Base-by-base conservation (phyloP, 2,888 invertebrate species). In the Sminthurides aquaticus region DNA sequence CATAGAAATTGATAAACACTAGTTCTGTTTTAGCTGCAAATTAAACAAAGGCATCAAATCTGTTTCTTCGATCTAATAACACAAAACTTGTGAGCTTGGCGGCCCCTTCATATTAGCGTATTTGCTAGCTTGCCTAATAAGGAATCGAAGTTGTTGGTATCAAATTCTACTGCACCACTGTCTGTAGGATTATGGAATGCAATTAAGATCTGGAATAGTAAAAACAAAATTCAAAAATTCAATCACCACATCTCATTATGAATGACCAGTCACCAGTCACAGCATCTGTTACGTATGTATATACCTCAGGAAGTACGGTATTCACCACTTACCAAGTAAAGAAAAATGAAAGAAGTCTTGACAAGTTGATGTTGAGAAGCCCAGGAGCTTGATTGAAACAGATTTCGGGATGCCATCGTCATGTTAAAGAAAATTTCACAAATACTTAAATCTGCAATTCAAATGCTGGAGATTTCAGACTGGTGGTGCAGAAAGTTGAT, bases 1-100 rank as follows among this genome's bases (percentile, higher is more conserved):
- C 99, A 82, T 98, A 99, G 81, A 99, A 99, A 82, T 99, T 99
- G 69, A 99, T 87, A 80, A 99, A 91, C 69, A 98, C 96, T 80
- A 99, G 82, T 83, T 99, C 97, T 84, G 95, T 92, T 67, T 89
- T 87, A 69, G 90, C 96, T 95, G 84, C 71, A 88, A 87, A 74
- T 74, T 72, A 75, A 75, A 27, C 20, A 57, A 52, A 71, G n/a
- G n/a, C n/a, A n/a, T n/a, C n/a, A n/a, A n/a, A 57, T 52, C 8
- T 29, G 18, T 48, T n/a, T 26, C 20, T 56, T 25, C 26, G n/a
- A 25, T 55, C 3, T 24, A 22, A 55, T 25, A 24, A 52, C 11
- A 34, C 48, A 49, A 60, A 60, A 5, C 25, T 60, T 24, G 18
- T 52, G 20, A 22, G 18, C 8, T 18, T 52, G n/a, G n/a, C n/a